Evolutionary conservation across 2,888 invertebrate species (phyloP), one percentile per base, ranked within the genome.

Genomic region (Cosmia pyralina): DNA sequence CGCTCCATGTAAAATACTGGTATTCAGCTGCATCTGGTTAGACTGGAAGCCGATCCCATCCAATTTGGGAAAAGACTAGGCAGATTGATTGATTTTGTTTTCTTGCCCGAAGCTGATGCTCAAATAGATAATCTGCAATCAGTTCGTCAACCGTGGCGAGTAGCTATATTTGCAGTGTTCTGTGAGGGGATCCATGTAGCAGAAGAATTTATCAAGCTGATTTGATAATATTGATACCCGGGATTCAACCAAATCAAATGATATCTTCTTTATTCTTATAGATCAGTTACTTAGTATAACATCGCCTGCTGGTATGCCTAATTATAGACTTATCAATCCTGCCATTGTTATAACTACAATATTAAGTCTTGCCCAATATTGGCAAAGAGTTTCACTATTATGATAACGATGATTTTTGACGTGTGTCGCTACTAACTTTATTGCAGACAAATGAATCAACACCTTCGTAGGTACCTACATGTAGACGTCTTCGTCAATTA

Each of bases 401-500:
- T 6, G 13, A 50, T 38, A 55, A 52, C 71, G n/a, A 57, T 38
- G 19, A 58, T 41, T 5, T 11, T 34, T 69, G 52, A 75, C 57
- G 65, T 67, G 48, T 58, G 15, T 53, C 48, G 6, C 4, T 63
- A 15, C 17, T 28, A 64, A 62, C 34, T 66, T 62, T 53, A 64
- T 50, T 63, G 13, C n/a, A 68, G 64, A 58, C 62, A 53, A 41
- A 66, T 66, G 59, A 63, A 58, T 55, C 48, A 58, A 71, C 63
- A 72, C 67, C 60, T 79, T 72, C 71, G 38, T 73, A n/a, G n/a
- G n/a, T 28, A 28, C 3, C 2, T 28, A 67, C 11, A 66, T 48
- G 44, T 67, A 55, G 19, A 62, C 53, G 34, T 66, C 41, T 69
- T 63, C 38, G 17, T 79, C 77, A 73, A 83, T 81, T 75, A 80